These are phyloP conservation scores for Delia radicum DNA, from an alignment of 1,140 invertebrate genomes.

Conservation along the genomic window DNA sequence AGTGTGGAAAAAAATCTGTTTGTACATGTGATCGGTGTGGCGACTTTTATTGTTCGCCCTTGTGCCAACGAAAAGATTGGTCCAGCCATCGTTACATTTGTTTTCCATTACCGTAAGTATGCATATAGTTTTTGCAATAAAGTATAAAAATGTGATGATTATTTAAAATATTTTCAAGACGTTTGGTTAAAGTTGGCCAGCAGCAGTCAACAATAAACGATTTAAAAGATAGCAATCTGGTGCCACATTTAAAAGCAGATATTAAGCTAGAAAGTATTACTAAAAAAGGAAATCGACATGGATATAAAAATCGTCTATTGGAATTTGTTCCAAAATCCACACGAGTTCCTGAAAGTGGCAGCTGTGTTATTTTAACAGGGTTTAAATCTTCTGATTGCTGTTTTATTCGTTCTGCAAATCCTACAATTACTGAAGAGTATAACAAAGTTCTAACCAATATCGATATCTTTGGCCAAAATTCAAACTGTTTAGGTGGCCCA, in stretches of 20 bases:
- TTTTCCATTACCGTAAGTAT: conserved; percentile 29
- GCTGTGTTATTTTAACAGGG: conserved; percentile 4
- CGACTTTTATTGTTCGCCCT: conserved; percentile 26
- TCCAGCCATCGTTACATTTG: conserved; percentile 29
- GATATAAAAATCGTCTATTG: no score
- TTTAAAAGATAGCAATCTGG: neutral
- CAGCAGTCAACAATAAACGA: neutral
- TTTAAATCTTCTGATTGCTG: conserved; percentile 43
- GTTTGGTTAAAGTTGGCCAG: neutral
- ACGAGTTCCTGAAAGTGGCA: neutral
- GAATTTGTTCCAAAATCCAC: neutral
- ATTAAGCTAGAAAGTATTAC: no score
- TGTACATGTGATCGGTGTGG: conserved; percentile 26
- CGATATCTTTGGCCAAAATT: conserved; percentile 28
- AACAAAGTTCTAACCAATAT: conserved; percentile 33
- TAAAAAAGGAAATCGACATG: no score
- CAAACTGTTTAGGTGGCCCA: neutral
- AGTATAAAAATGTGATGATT: no score
- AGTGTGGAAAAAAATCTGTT: neutral
- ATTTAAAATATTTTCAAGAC: no score
- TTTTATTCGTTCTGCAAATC: conserved; percentile 32
- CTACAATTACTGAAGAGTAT: conserved; percentile 30
- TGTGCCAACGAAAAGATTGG: conserved; percentile 27
- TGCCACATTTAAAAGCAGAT: no score
- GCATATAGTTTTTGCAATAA: neutral